Percentiles rank a stretch among this genome's conserved stretches.
Evolutionary conservation across 2,113 vertebrate genomes (phyloP).

Genomic region (Electrona antarctica): DNA sequence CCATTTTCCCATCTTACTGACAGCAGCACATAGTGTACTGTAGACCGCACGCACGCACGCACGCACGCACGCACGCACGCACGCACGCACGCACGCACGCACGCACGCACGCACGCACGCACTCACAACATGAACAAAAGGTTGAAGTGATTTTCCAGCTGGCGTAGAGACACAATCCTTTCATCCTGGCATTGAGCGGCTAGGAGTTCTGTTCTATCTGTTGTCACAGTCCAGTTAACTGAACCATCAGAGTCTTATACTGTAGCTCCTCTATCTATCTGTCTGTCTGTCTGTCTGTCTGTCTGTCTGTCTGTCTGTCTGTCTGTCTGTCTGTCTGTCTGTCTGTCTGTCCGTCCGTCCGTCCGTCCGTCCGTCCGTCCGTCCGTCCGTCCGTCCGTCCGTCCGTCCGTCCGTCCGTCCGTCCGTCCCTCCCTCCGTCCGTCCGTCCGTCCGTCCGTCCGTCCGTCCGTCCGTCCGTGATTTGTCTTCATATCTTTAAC

Average conservation of each 20-base stretch:
- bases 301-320: too few species aligned
- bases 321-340: too few species aligned
- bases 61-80: conserved; percentile 7
- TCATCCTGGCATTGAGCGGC: conserved; percentile 40
- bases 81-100: not conserved
- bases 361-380: conserved; percentile 38
- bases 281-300: too few species aligned
- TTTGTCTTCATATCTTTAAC: too few species aligned
- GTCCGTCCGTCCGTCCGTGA: not conserved
- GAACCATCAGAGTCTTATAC: too few species aligned
- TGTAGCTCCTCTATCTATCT: too few species aligned
- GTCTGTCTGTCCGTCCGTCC: not conserved
- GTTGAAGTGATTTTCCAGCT: conserved; percentile 38
- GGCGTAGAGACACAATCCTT: conserved; percentile 40
- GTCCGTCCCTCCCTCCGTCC: conserved; percentile 64
- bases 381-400: conserved; percentile 48
- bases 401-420: conserved; percentile 36
- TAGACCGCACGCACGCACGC: conserved; percentile 40
- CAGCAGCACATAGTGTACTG: conserved; percentile 4
- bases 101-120: conserved; percentile 4
- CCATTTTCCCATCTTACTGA: conserved; percentile 40
- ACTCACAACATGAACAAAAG: conserved; percentile 17
- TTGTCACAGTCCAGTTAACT: not conserved
- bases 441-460: conserved; percentile 10
- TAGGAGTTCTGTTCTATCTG: conserved; percentile 16